Conservation (phyloP, 2,113 vertebrate genomes). For the Otocyon megalotis region DNA sequence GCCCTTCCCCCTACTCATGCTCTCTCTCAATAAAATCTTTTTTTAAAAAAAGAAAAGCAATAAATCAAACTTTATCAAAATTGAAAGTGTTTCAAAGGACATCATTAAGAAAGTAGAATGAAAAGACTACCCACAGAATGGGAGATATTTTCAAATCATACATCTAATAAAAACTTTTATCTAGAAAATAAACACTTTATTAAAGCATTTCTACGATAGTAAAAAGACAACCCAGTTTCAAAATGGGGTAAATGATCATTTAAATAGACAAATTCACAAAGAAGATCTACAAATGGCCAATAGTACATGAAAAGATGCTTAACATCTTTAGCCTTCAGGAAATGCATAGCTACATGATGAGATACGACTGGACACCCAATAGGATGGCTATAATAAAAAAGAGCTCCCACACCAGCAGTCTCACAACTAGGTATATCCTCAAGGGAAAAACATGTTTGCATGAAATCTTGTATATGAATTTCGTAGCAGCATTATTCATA, state of each 20-base stretch:
- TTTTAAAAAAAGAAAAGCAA: neutral
- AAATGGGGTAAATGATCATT: neutral
- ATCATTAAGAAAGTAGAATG: neutral
- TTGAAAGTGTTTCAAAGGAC: neutral
- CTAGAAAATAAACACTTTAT: slow-evolving; percentile 38
- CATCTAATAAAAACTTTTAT: slow-evolving; percentile 15
- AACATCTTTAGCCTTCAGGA: neutral
- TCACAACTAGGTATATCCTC: neutral
- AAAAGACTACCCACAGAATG: neutral
- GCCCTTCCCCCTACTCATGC: neutral
- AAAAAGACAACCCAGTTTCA: slow-evolving; percentile 30
- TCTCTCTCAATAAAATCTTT: neutral
- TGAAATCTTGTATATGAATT: neutral
- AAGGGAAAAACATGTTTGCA: neutral
- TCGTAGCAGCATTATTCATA: neutral
- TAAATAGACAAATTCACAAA: slow-evolving; percentile 39
- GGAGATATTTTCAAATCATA: slow-evolving; percentile 22
- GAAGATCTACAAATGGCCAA: neutral
- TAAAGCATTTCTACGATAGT: slow-evolving; percentile 17
- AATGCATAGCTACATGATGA: neutral
- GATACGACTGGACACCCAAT: neutral
- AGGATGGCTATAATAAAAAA: slow-evolving; percentile 10
- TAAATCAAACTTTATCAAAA: neutral
- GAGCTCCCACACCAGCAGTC: neutral
- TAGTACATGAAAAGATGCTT: neutral